Base-by-base conservation (phyloP, 2,888 invertebrate genomes). In the Acanthoscelides obtectus region DNA sequence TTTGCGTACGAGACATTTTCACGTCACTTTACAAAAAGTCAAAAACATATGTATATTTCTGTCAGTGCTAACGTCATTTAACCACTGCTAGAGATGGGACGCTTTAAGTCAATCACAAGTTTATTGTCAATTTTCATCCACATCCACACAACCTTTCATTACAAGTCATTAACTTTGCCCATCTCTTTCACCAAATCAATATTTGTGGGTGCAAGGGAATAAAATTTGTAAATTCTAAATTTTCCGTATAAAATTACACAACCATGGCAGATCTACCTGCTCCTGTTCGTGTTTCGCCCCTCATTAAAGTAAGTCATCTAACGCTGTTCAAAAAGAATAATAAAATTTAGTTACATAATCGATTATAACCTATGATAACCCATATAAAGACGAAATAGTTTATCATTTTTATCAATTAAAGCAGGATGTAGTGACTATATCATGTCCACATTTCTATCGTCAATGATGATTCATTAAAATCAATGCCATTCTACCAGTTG, bases 271-370 rank as follows among this genome's bases (percentile, higher is more conserved):
- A 82, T 78, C 80, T 87, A 79, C 89, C 89, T 84, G 88, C 93
- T 80, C 93, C 95, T 79, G 90, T 94, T 76, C 89, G 91, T 82
- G 94, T 95, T 77, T 94, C 94, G 69, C 94, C 95, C 70, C 86
- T 94, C 72, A 95, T 95, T 83, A 92, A 92, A 89, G 93, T 93
- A 88, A 70, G 19, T 20, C 5, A 17, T 19, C 0, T 45, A 1
- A 12, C 17, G 17, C 1, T 12, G 1, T 45, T 12, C 17, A 12
- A 45, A 65, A 20, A 66, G 25, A 68, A 27, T 22, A n/a, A 69
- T 8, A 6, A 68, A 22, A 67, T n/a, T 25, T 64, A 25, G 27
- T 19, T 67, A 17, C 20, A 22, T 69, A 22, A 22, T 70, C 45
- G 45, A 45, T 45, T 17, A 66, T 70, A 64, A 79, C 77, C 22